Evolutionary conservation across 1,140 invertebrate species (phyloP), one percentile per base, ranked within the genome.

Genomic region (Aphis craccivora): DNA sequence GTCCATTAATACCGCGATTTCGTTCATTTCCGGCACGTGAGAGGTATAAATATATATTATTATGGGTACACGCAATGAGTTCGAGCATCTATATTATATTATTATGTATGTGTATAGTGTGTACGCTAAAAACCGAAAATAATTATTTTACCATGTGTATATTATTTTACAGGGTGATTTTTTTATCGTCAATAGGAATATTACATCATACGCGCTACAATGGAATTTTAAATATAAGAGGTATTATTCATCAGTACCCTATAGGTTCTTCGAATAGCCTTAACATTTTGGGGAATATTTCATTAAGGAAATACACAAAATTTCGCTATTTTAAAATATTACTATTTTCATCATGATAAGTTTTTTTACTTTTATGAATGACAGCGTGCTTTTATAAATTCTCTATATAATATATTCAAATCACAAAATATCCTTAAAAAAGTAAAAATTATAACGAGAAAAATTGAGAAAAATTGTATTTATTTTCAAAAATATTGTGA

Each of bases 11-110:
- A 18, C 88, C 3, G 9, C 55, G 37, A 43, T n/a, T 23, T 90
- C 55, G 30, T 90, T 67, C 37, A 67, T 67, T 90, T 90, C 89
- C 89, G 89, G 89, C 25, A 30, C 55, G 40, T 20, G 45, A 90
- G 35, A 40, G 22, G 22, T 30, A 43, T 40, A 84, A 30, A 14
- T 83, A 37, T 23, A 43, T 18, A 51, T 51, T 51, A 51, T 51
- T 51, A 51, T 43, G 37, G 7, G 23, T 84, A 40, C 40, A 84
- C 83, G 83, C 60, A n/a, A 84, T 40, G 22, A 43, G 81, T 40
- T 9, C 37, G 35, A 8, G 81, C 23, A 84, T 84, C 23, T 84
- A 84, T 22, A 22, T 22, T 18, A 67, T 67, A 67, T 67, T 67
- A 67, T 67, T 60, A 60, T 30, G 30, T 60, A 30, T 30, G 8